These are phyloP conservation scores for Synanthedon andrenaeformis DNA, from an alignment of 2,888 invertebrate genomes.

Conservation along the genomic window DNA sequence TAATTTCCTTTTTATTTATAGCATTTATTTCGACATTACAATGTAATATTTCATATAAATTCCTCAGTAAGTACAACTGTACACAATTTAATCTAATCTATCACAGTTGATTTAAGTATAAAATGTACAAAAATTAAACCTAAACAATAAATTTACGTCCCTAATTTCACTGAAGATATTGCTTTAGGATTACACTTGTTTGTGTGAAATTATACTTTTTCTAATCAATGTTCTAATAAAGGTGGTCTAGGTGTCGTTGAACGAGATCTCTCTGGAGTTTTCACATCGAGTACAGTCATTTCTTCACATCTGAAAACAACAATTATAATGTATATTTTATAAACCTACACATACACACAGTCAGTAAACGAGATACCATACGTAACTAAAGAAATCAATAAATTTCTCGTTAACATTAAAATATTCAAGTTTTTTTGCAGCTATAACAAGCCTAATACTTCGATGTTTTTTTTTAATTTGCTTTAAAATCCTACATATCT, in stretches of 20 bases:
- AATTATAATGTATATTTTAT: neutral
- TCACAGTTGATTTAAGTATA: conserved; percentile 53
- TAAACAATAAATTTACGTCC: neutral
- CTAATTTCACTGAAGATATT: neutral
- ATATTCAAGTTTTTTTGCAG: neutral
- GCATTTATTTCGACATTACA: too few relatives aligned
- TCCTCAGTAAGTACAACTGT: neutral
- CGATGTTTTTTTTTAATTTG: too few relatives aligned
- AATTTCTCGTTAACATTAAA: neutral
- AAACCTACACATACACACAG: neutral
- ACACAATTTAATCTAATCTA: conserved; percentile 35
- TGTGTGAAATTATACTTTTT: neutral
- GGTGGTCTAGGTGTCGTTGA: conserved; percentile 50
- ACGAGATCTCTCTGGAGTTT: conserved; percentile 39
- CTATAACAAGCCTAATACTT: too few relatives aligned
- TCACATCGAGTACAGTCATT: conserved; percentile 52
- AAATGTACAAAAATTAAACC: conserved; percentile 31
- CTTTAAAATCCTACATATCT: too few relatives aligned
- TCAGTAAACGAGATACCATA: neutral
- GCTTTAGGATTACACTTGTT: neutral
- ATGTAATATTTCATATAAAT: too few relatives aligned
- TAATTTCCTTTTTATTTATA: too few relatives aligned
- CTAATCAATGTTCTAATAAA: conserved; percentile 44
- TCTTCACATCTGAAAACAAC: conserved; percentile 53
- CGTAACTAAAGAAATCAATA: too few relatives aligned